Percentiles rank a stretch among this genome's conserved stretches.
phyloP scores from a whole-genome alignment of 35 echinoderm and acorn worm genomes.

The Hemicentrotus pulcherrimus region DNA sequence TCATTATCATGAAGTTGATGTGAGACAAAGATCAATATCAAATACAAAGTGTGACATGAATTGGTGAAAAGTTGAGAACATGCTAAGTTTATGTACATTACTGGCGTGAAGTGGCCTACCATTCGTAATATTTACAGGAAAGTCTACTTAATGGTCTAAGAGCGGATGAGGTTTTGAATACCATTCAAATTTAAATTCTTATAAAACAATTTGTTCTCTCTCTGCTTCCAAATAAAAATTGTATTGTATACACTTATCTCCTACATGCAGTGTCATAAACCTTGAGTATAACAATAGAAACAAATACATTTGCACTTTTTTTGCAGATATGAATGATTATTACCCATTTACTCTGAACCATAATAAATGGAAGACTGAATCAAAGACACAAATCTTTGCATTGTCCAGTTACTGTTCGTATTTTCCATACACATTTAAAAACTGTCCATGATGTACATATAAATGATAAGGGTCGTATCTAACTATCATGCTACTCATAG shows the following conservation, averaged over 20 bases:
- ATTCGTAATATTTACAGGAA: background rate
- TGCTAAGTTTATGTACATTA: slow-evolving; percentile 11
- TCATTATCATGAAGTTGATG: background rate
- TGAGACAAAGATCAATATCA: background rate
- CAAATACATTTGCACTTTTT: background rate
- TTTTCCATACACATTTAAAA: background rate
- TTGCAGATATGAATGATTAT: background rate
- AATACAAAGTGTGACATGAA: background rate
- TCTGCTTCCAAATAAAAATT: no score
- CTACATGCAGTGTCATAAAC: no score
- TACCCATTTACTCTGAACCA: background rate
- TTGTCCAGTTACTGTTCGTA: background rate
- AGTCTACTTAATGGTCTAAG: background rate
- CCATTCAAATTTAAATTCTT: background rate
- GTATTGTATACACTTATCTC: no score
- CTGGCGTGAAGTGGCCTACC: background rate
- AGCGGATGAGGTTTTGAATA: background rate
- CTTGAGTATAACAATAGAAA: no score
- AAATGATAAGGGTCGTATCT: background rate
- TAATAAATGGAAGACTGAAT: background rate
- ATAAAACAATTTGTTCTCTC: no score
- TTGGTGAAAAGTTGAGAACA: background rate
- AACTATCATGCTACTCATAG: background rate
- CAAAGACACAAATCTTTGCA: background rate
- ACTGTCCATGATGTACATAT: background rate